Base-by-base conservation (phyloP, 2,113 vertebrate genomes). In the Oryzias woworae region DNA sequence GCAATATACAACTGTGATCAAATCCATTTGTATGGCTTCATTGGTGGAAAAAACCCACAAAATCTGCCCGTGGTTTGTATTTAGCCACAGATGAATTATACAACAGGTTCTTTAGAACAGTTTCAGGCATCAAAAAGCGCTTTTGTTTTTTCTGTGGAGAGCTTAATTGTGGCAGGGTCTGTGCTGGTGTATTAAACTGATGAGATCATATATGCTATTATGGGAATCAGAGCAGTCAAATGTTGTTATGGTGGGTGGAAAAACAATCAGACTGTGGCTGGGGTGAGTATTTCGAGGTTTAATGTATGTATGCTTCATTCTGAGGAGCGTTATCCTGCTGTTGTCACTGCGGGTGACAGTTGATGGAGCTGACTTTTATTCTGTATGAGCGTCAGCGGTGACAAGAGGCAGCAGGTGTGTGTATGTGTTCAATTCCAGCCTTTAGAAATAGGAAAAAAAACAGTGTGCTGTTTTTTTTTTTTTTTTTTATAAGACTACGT, bases 281-380 rank as follows among this genome's bases (percentile, higher is more conserved):
- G 5, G 28, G 20, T 31, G 41, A 36, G 41, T 12, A 14, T 64
- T 49, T 46, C n/a, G 6, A 58, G 14, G 59, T 69, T 36, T 69
- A 51, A 72, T 63, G 54, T 46, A 42, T 66, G 63, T 75, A 14
- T 0, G 45, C 24, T 62, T 62, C n/a, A 59, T 55, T 50, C 36
- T 41, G 3, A 31, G 14, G 56, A 26, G 73, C 6, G 56, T 70
- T 28, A 79, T 44, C 62, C 43, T 59, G 72, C 51, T 64, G 75
- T 22, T 76, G 74, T 73, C 51, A 63, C 65, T 53, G 66, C 23
- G 14, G 69, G 62, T 66, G 66, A 77, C 63, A 15, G 46, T 5
- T 54, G 63, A 78, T 53, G 57, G 52, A 65, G 66, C 22, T 16
- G 7, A 31, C 51, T 63, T 28, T 74, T 49, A 62, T 62, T 75